A percentile compares a stretch with the other conserved stretches of the same genome.
phyloP scores from a whole-genome alignment of 2,113 vertebrate genomes.

The Romanogobio albipinnatus region DNA sequence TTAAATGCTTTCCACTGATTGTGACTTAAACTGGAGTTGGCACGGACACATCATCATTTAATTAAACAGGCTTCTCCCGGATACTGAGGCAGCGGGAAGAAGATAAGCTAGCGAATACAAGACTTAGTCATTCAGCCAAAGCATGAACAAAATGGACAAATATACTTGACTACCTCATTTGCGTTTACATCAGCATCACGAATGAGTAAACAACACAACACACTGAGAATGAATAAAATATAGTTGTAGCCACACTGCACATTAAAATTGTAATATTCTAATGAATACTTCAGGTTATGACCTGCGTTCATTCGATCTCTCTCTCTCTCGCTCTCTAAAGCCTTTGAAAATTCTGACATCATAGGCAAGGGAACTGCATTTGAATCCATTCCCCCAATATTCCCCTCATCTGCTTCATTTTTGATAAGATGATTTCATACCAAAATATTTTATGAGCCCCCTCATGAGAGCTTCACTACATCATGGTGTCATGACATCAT shows the following conservation, averaged over 20 bases:
- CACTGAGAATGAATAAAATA: constrained; percentile 31
- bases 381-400: not conserved
- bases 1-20: not conserved
- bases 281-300: constrained; percentile 31
- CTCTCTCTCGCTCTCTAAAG: not conserved
- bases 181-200: constrained; percentile 12
- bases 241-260: not conserved
- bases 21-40: not conserved
- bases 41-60: constrained; percentile 18
- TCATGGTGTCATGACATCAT: constrained; percentile 29
- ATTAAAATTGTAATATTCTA: constrained; percentile 39
- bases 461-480: not conserved
- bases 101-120: constrained; percentile 15
- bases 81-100: constrained; percentile 15
- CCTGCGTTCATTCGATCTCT: not conserved
- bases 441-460: not conserved
- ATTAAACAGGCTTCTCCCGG: constrained; percentile 7
- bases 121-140: constrained; percentile 25
- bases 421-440: constrained; percentile 4
- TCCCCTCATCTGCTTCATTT: constrained; percentile 29
- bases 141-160: constrained; percentile 14
- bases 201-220: constrained; percentile 4
- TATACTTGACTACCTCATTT: not conserved
- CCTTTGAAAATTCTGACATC: constrained; percentile 16
- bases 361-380: constrained; percentile 4